A percentile compares a stretch with the other conserved stretches of the same genome.
Evolutionary conservation across 2,797 vertebrate species (phyloP).

Genomic region (Syngnathus rostellatus): DNA sequence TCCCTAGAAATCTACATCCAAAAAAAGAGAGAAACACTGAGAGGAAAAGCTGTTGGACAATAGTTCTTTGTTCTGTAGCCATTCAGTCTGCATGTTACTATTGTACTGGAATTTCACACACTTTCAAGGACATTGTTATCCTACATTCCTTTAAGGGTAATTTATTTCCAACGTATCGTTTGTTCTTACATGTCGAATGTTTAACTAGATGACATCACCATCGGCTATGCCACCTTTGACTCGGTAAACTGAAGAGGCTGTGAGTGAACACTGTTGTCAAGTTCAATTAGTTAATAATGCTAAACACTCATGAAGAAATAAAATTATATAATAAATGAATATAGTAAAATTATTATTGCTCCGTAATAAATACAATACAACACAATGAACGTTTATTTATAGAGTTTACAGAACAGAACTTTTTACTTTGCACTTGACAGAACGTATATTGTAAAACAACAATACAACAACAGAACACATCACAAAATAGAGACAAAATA

Average conservation of each 20-base stretch:
- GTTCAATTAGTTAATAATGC: not conserved
- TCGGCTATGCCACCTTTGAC: slow-evolving; percentile 32
- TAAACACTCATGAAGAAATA: too few species aligned
- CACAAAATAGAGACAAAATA: not conserved
- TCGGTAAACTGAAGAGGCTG: slow-evolving; percentile 21
- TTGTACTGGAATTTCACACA: slow-evolving; percentile 10
- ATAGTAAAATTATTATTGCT: too few species aligned
- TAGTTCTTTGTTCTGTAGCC: slow-evolving; percentile 16
- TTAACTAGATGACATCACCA: slow-evolving; percentile 42
- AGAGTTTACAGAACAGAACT: too few species aligned
- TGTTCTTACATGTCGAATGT: slow-evolving; percentile 33
- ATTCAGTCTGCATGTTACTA: slow-evolving; percentile 13
- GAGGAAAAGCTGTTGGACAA: slow-evolving; percentile 43
- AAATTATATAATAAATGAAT: too few species aligned
- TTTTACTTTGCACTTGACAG: too few species aligned
- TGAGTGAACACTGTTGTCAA: slow-evolving; percentile 28
- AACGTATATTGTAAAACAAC: too few species aligned
- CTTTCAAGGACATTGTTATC: slow-evolving; percentile 17
- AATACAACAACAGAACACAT: not conserved
- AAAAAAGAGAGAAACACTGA: slow-evolving; percentile 19
- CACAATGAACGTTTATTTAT: too few species aligned
- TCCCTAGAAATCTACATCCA: slow-evolving; percentile 44
- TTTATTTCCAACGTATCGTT: slow-evolving; percentile 29
- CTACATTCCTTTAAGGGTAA: slow-evolving; percentile 19
- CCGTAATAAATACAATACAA: too few species aligned